Conservation (phyloP, 2,888 invertebrate genomes). For the Hymenopus coronatus region DNA sequence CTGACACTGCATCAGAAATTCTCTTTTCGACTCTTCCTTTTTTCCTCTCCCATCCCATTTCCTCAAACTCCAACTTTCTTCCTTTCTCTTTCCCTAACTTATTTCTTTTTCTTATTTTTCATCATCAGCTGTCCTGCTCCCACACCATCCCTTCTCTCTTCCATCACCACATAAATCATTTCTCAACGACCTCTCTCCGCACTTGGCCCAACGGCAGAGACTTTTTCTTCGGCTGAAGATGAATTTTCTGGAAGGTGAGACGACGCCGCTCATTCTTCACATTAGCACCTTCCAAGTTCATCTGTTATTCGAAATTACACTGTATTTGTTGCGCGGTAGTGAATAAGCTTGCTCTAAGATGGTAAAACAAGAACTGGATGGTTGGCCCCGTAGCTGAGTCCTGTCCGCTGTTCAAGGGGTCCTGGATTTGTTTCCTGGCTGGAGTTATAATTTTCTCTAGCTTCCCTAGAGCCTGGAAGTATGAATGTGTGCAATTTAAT, state of each 20-base stretch:
- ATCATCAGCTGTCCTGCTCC: constrained; percentile 1
- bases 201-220: neutral
- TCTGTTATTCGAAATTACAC: neutral
- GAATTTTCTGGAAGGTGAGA: neutral
- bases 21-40: constrained; percentile 21
- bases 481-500: too few species aligned
- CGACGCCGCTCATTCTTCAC: neutral
- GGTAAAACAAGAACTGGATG: too few species aligned
- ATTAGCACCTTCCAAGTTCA: neutral
- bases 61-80: constrained; percentile 25
- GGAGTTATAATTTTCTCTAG: too few species aligned
- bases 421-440: too few species aligned
- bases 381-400: too few species aligned
- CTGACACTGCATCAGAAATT: constrained; percentile 29
- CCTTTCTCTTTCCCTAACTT: constrained; percentile 13
- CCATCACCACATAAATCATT: constrained; percentile 11
- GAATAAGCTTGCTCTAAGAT: too few species aligned
- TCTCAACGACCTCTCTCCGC: constrained; percentile 13
- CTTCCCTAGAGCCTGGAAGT: too few species aligned
- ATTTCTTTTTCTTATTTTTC: neutral
- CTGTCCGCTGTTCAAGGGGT: too few species aligned
- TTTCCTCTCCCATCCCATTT: neutral
- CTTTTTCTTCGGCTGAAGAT: neutral
- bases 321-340: neutral
- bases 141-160: constrained; percentile 12